Evolutionary conservation across 2,797 vertebrate genomes (phyloP).

Genomic region (Enteromius viviparus): DNA sequence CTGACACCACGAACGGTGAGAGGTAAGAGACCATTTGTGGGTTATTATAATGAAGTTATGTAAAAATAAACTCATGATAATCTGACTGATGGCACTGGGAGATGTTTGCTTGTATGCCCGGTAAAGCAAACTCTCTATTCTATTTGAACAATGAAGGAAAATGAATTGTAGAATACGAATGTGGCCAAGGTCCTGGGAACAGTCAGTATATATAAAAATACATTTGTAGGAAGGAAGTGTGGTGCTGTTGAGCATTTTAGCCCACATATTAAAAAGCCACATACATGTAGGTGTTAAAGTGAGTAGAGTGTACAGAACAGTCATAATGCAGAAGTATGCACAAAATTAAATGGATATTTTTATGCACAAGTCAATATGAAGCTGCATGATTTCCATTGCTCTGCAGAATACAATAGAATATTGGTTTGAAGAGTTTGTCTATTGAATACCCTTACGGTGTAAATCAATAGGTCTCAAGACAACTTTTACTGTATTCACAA

Average conservation of each 20-base stretch:
- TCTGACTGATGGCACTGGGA: not conserved
- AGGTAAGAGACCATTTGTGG: constrained; percentile 33
- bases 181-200: not conserved
- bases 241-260: constrained; percentile 5
- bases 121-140: not conserved
- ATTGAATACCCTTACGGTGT: not conserved
- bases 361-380: not conserved
- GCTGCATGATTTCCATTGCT: not conserved
- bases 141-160: not conserved
- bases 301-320: not conserved
- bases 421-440: not conserved
- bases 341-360: not conserved
- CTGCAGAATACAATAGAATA: not conserved
- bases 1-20: constrained; percentile 29
- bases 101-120: not conserved
- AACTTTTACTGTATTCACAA: not conserved
- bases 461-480: not conserved
- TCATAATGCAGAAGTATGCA: not conserved
- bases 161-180: not conserved
- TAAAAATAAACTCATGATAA: not conserved
- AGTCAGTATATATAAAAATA: constrained; percentile 6
- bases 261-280: not conserved
- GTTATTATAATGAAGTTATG: not conserved
- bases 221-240: constrained; percentile 19
- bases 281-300: constrained; percentile 9